Conservation (phyloP, 2,888 invertebrate genomes). For the Microctonus hyperodae region DNA sequence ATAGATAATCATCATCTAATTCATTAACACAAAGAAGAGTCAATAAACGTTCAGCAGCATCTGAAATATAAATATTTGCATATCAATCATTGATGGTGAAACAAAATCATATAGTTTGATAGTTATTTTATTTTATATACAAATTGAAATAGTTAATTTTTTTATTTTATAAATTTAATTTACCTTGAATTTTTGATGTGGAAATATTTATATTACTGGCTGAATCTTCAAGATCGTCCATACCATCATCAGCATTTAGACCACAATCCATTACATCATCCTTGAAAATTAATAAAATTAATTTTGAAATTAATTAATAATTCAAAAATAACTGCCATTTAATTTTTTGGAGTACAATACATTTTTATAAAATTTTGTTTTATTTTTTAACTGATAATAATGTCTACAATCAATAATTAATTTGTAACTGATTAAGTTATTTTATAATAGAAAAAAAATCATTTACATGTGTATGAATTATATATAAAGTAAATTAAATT, state of each 20-base stretch:
- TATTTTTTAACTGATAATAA: neutral
- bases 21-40: conserved; percentile 53
- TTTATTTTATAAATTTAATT: conserved; percentile 33
- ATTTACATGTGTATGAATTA: too few relatives aligned
- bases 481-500: neutral
- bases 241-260: conserved; percentile 46
- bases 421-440: neutral
- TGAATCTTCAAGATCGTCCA: conserved; percentile 50
- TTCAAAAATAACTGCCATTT: conserved; percentile 5
- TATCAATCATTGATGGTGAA: neutral
- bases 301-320: neutral
- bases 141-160: neutral
- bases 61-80: conserved; percentile 38
- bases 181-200: conserved; percentile 53
- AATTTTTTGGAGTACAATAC: neutral
- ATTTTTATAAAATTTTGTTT: neutral
- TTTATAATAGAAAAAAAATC: neutral
- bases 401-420: neutral
- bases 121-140: neutral
- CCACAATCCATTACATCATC: conserved; percentile 58
- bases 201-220: conserved; percentile 48
- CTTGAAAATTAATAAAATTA: conserved; percentile 38
- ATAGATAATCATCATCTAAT: conserved; percentile 43
- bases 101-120: neutral
- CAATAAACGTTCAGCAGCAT: conserved; percentile 54